Percentiles rank a stretch among this genome's conserved stretches.
phyloP scores from a whole-genome alignment of 23 tunicate species.

The Phallusia fumigata region DNA sequence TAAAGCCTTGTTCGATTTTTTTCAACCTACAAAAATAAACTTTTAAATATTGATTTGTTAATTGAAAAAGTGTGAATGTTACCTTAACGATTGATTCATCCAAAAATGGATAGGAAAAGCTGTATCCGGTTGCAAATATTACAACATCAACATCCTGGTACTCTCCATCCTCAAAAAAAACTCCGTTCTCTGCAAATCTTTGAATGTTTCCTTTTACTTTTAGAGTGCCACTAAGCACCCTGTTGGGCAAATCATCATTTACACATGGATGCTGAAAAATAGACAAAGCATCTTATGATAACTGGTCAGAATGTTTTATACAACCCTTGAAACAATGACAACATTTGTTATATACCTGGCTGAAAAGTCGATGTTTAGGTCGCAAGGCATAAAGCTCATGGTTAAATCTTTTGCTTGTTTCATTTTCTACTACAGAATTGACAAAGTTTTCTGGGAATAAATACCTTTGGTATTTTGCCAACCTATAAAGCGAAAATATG shows the following conservation, averaged over 20 bases:
- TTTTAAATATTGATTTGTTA: not conserved
- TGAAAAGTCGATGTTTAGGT: slow-evolving; percentile 59
- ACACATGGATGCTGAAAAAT: slow-evolving; percentile 58
- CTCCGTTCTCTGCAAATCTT: slow-evolving; percentile 55
- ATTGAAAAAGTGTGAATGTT: not conserved
- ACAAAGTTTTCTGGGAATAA: not conserved
- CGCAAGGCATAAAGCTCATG: slow-evolving; percentile 72
- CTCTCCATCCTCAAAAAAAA: slow-evolving; percentile 73
- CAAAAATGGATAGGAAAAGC: slow-evolving; percentile 47
- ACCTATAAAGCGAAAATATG: no score
- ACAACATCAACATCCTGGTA: slow-evolving; percentile 67
- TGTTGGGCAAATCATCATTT: slow-evolving; percentile 73
- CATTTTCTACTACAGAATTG: slow-evolving; percentile 2
- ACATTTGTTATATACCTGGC: not conserved
- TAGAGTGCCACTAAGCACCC: slow-evolving; percentile 59
- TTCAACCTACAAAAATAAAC: not conserved
- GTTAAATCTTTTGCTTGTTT: slow-evolving; percentile 46
- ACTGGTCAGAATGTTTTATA: no score
- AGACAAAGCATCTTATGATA: no score
- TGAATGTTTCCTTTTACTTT: slow-evolving; percentile 43
- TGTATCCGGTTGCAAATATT: slow-evolving; percentile 80
- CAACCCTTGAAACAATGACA: not conserved
- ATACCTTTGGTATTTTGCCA: no score
- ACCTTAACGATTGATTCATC: slow-evolving; percentile 60
- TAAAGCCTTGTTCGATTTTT: no score